Conservation (phyloP, 2,113 vertebrate species). For the Sebastes schlegelii region DNA sequence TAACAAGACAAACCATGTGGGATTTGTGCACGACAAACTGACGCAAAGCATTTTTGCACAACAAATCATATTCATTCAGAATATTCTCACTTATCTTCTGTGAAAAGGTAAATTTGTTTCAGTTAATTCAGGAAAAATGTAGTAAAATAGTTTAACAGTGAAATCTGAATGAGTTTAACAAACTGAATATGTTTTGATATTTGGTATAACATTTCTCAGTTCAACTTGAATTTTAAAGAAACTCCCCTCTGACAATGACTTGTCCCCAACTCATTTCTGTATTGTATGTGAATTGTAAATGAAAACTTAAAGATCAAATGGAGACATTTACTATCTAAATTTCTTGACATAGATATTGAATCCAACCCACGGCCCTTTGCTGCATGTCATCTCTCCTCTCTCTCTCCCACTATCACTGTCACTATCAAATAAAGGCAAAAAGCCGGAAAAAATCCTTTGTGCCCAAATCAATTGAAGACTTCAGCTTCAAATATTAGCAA, state of each 20-base stretch:
- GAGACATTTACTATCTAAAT: background rate
- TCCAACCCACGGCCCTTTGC: no score
- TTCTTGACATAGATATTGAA: no score
- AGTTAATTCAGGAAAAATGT: background rate
- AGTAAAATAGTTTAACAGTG: background rate
- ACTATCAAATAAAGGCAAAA: no score
- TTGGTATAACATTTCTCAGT: background rate
- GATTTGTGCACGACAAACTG: background rate
- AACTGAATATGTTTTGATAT: background rate
- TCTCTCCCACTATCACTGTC: no score
- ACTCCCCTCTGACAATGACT: background rate
- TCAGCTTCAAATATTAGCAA: background rate
- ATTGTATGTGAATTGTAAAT: background rate
- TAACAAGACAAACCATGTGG: background rate
- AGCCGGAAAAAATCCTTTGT: background rate
- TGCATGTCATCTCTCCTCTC: no score
- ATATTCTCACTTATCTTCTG: background rate
- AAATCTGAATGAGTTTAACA: background rate
- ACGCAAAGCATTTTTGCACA: background rate
- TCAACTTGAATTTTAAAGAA: background rate
- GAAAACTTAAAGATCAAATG: background rate
- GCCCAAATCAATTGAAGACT: background rate
- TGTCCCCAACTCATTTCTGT: background rate
- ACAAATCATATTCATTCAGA: background rate
- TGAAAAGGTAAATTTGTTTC: background rate